Base-by-base conservation (phyloP, 2,113 vertebrate genomes). In the Alethe castanea region DNA sequence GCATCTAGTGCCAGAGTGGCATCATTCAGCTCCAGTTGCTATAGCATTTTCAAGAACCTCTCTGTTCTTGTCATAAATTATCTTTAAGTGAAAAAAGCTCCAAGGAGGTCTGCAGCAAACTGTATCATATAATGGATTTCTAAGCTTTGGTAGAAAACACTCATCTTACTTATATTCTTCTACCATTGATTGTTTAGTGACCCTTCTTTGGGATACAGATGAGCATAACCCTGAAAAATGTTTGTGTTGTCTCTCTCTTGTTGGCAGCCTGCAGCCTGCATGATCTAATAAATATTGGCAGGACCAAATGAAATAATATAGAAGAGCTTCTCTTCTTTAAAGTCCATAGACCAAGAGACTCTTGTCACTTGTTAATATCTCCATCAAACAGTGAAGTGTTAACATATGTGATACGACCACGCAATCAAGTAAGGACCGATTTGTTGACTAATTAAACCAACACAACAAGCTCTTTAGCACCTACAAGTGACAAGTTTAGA, bases 31-130 rank as follows among this genome's bases (percentile, higher is more conserved):
- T 98, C 97, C 98, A 99, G 99, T 99, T 99, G 99, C 99, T 99
- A 99, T 99, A 99, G 99, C 98, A 99, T 99, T 99, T 98, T 99
- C 99, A 99, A 99, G 99, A 98, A 99, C 98, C 98, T 98, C 98
- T 98, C 98, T 98, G 98, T 99, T 99, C 99, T 99, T 98, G 98
- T 99, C 98, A 99, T 99, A 99, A 99, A 99, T 99, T 99, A 99
- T 99, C 98, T 98, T 99, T 98, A 98, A 99, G 99, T 99, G 99
- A 99, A 99, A 98, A 98, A 98, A 98, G 97, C 98, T 98, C 98
- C 98, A 98, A 98, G 98, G 98, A 97, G 98, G 98, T 98, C 98
- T 98, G 98, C 88, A 97, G 98, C 98, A 97, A 98, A 98, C 98
- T 98, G 98, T 98, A 98, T 98, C 97, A 97, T 98, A 97, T 98